Evolutionary conservation across 2,888 invertebrate genomes (phyloP).

Genomic region (Eupsilia transversa): DNA sequence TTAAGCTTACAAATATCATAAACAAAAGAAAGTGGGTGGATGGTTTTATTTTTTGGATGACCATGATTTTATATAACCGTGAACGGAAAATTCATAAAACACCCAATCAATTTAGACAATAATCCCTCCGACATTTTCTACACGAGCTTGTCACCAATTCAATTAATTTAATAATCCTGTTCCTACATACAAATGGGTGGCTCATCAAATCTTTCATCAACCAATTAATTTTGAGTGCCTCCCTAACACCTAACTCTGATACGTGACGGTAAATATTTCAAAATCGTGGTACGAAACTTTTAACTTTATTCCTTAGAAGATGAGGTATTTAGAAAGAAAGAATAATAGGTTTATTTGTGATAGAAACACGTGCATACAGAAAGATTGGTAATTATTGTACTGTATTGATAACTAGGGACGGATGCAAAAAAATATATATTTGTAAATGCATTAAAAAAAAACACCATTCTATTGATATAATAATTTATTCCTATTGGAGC

Average conservation of each 20-base stretch:
- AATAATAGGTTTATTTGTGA: no score
- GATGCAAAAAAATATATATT: neutral
- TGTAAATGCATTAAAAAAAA: neutral
- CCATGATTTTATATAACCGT: neutral
- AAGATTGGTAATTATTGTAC: no score
- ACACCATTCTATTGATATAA: neutral
- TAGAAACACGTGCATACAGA: no score
- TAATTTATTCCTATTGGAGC: neutral
- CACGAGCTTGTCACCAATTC: neutral
- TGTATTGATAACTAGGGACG: neutral
- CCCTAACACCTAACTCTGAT: neutral
- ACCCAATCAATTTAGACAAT: conserved; percentile 8
- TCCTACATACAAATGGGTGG: conserved; percentile 8
- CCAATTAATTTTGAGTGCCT: conserved; percentile 39
- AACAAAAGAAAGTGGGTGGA: neutral
- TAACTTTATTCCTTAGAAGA: no score
- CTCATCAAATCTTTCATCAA: conserved; percentile 2
- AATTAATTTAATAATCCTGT: conserved; percentile 29
- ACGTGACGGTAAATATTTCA: neutral
- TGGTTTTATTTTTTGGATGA: neutral
- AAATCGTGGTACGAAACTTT: neutral
- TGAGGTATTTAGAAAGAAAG: no score
- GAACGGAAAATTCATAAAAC: neutral
- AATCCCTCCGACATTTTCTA: neutral
- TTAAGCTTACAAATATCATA: neutral